phyloP scores from a whole-genome alignment of 2,113 vertebrate genomes.

The Maylandia zebra region DNA sequence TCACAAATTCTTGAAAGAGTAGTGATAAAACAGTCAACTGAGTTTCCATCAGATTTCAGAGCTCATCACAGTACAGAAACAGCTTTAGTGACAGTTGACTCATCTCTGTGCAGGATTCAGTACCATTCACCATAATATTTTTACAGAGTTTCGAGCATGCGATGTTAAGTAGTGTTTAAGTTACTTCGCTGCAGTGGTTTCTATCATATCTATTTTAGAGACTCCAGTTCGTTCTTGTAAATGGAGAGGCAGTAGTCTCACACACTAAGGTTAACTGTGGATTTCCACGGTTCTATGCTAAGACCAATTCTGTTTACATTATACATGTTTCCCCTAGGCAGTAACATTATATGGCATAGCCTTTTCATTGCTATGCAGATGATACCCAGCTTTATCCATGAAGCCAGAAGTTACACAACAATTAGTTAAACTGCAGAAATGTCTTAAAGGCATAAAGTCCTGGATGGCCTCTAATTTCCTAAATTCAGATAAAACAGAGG shows the following conservation, averaged over 20 bases:
- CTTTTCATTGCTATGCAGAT: not conserved
- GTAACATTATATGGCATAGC: not conserved
- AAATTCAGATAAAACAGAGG: not conserved
- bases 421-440: not conserved
- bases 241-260: rapidly evolving
- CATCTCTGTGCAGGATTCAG: not conserved
- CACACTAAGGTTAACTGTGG: not conserved
- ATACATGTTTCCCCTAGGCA: not conserved
- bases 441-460: not conserved
- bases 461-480: not conserved
- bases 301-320: not conserved
- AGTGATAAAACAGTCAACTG: not conserved
- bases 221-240: not conserved
- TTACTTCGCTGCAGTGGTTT: not conserved
- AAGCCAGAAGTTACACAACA: not conserved
- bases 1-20: not conserved
- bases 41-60: not conserved
- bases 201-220: not conserved
- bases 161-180: not conserved
- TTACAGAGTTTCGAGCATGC: not conserved
- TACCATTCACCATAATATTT: not conserved
- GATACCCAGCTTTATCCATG: not conserved
- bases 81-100: not conserved
- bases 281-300: not conserved
- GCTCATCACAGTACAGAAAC: not conserved